phyloP scores from a whole-genome alignment of 2,113 vertebrate genomes.

The Ictidomys tridecemlineatus region DNA sequence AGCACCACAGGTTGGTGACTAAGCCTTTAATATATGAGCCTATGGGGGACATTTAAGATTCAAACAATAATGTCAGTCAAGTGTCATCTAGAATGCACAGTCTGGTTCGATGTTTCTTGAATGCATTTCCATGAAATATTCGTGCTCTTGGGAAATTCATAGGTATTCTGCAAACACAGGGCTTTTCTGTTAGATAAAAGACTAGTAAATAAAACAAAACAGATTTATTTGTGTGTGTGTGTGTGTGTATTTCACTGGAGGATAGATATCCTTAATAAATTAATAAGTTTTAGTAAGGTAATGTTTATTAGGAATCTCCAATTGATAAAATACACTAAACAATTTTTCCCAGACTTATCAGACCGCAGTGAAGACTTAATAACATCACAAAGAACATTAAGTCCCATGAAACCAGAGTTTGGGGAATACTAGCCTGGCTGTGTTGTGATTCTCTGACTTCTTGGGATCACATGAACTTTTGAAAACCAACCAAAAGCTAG shows the following conservation, averaged over 20 bases:
- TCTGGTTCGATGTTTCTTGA: neutral
- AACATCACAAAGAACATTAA: neutral
- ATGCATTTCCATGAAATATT: neutral
- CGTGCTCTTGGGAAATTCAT: neutral
- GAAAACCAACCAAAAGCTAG: neutral
- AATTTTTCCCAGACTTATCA: conserved; percentile 35
- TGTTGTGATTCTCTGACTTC: neutral
- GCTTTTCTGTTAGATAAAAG: conserved; percentile 17
- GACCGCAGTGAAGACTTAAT: neutral
- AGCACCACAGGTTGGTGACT: neutral
- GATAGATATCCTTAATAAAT: neutral
- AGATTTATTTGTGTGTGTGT: neutral
- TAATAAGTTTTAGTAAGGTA: conserved; percentile 23
- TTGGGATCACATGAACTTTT: neutral
- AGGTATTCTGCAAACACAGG: neutral
- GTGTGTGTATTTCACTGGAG: neutral
- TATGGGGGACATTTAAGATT: neutral
- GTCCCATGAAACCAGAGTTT: neutral
- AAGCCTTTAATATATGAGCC: neutral
- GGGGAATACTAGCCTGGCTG: neutral
- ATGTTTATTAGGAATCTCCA: conserved; percentile 22
- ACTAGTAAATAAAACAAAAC: conserved; percentile 31
- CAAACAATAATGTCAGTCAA: neutral
- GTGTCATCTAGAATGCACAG: neutral
- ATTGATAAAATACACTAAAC: neutral